These are phyloP conservation scores for Drosophila rellima DNA, from an alignment of 2,888 invertebrate species.

Conservation along the genomic window DNA sequence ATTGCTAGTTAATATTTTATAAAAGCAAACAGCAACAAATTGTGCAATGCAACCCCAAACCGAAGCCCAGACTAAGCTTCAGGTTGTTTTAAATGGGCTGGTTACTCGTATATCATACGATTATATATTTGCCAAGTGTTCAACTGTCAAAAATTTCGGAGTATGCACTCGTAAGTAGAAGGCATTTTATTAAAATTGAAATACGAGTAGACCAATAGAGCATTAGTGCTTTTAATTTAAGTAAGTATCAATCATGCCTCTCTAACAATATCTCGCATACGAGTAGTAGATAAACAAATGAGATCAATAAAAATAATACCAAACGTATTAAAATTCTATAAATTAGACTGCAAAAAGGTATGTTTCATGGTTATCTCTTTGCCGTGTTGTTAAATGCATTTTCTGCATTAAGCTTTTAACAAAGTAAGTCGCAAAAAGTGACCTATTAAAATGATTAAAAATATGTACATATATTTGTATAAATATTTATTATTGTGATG, in stretches of 20 bases:
- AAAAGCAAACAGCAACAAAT: constrained; percentile 79
- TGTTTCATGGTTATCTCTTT: constrained; percentile 24
- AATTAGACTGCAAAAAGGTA: constrained; percentile 49
- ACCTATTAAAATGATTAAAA: constrained; percentile 74
- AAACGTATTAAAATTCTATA: constrained; percentile 44
- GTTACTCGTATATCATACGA: constrained; percentile 27
- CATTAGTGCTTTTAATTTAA: constrained; percentile 51
- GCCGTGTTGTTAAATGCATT: constrained; percentile 35
- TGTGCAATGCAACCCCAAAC: constrained; percentile 62
- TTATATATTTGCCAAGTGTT: constrained; percentile 27
- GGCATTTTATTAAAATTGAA: constrained; percentile 59
- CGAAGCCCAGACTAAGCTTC: constrained; percentile 23
- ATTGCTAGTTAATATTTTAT: constrained; percentile 81
- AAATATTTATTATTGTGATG: constrained; percentile 16
- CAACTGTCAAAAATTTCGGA: constrained; percentile 3
- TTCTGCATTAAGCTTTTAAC: constrained; percentile 61
- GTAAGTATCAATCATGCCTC: constrained; percentile 69
- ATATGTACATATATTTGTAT: constrained; percentile 23
- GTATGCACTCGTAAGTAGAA: constrained; percentile 29
- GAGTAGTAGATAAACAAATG: constrained; percentile 29
- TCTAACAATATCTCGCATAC: background rate
- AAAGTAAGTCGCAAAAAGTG: constrained; percentile 57
- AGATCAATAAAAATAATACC: constrained; percentile 34
- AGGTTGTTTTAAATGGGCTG: constrained; percentile 26
- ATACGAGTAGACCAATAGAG: constrained; percentile 27